Conservation (phyloP, 2,888 invertebrate genomes). For the Rhynchonema sp. region DNA sequence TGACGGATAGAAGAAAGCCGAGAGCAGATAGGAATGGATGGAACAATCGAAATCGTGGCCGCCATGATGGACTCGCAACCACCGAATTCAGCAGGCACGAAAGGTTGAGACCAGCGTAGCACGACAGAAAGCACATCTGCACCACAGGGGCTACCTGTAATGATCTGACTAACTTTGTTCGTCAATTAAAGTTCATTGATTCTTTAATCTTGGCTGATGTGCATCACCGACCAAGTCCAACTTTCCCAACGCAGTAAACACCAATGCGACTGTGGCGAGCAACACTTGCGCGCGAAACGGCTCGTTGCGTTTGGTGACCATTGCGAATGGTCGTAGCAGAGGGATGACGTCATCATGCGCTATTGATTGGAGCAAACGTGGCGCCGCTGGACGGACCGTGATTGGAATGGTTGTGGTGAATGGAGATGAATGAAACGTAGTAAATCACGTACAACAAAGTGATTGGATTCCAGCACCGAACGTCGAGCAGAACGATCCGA, state of each 20-base stretch:
- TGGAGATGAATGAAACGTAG: too few relatives aligned
- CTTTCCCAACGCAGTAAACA: background rate
- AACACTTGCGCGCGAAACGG: conserved; percentile 78
- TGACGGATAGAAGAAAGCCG: conserved; percentile 69
- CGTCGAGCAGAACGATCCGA: conserved; percentile 86
- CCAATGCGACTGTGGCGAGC: conserved; percentile 42
- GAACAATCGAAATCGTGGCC: conserved; percentile 86
- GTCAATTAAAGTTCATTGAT: too few relatives aligned
- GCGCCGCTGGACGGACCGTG: conserved; percentile 24
- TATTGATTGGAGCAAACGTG: conserved; percentile 54
- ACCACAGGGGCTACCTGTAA: conserved; percentile 55
- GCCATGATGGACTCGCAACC: conserved; percentile 76
- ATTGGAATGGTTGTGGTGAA: too few relatives aligned
- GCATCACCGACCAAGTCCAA: conserved; percentile 36
- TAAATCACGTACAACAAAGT: conserved; percentile 38
- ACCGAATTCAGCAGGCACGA: conserved; percentile 90
- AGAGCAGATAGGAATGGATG: conserved; percentile 77
- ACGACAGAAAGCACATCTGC: conserved; percentile 74
- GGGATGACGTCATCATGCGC: conserved; percentile 89
- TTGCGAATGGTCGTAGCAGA: conserved; percentile 69
- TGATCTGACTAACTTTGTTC: too few relatives aligned
- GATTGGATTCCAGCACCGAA: conserved; percentile 88
- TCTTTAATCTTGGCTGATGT: background rate
- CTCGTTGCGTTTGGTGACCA: conserved; percentile 75
- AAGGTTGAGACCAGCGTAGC: conserved; percentile 70